These are phyloP conservation scores for Drosophila robusta DNA, from an alignment of 2,888 invertebrate species.

Conservation along the genomic window DNA sequence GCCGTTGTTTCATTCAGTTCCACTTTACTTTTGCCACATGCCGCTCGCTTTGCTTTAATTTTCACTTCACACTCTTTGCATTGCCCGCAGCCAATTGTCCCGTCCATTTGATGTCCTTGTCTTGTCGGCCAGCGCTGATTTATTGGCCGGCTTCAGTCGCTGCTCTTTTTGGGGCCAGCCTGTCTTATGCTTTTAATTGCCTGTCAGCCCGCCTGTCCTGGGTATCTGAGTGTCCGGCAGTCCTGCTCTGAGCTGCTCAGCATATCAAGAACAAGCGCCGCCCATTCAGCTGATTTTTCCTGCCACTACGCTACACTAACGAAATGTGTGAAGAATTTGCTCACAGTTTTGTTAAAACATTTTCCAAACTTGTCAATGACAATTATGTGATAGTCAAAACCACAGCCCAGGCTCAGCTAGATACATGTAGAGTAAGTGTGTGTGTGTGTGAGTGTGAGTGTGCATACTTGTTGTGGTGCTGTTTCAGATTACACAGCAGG, in stretches of 20 bases:
- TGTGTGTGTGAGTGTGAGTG: constrained; percentile 13
- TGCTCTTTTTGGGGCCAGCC: constrained; percentile 58
- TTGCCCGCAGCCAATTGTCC: constrained; percentile 33
- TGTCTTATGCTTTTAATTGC: constrained; percentile 71
- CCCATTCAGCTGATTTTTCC: constrained; percentile 1
- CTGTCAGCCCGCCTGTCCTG: constrained; percentile 58
- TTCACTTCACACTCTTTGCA: constrained; percentile 54
- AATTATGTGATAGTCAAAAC: constrained; percentile 53
- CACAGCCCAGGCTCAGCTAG: constrained; percentile 22
- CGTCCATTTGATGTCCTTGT: constrained; percentile 54
- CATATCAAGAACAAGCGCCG: constrained; percentile 29
- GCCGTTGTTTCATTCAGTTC: constrained; percentile 20
- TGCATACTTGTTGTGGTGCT: constrained; percentile 36
- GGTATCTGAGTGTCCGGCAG: constrained; percentile 12
- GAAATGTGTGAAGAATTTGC: constrained; percentile 49
- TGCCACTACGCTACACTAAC: neutral
- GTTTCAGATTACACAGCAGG: constrained; percentile 53
- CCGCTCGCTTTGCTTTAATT: constrained; percentile 38
- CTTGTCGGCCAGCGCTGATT: constrained; percentile 61
- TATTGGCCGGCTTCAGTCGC: constrained; percentile 55
- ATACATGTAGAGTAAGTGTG: neutral
- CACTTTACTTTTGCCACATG: constrained; percentile 18
- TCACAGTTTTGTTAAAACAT: constrained; percentile 44
- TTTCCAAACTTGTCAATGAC: constrained; percentile 57
- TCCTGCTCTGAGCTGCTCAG: neutral